Percentiles rank a stretch among this genome's conserved stretches.
phyloP scores from a whole-genome alignment of 1,140 invertebrate genomes.

The Hormaphis cornu region DNA sequence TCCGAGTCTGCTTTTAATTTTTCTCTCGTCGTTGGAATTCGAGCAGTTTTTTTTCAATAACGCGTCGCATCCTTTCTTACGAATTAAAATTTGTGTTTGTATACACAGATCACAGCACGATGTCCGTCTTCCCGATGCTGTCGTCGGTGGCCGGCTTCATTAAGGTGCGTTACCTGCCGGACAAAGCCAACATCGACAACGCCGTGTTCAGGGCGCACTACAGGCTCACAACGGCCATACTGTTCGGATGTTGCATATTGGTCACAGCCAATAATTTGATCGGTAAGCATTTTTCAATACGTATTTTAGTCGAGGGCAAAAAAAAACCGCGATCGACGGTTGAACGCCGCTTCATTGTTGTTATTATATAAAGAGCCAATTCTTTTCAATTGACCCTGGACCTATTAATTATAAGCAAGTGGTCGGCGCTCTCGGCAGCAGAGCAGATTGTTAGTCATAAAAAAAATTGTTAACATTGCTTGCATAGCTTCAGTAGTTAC shows the following conservation, averaged over 20 bases:
- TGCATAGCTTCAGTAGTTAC: not conserved
- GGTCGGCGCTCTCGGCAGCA: not conserved
- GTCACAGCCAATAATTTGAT: conserved; percentile 81
- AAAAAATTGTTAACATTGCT: not conserved
- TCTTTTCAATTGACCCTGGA: conserved; percentile 31
- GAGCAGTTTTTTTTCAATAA: no score
- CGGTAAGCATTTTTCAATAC: conserved; percentile 50
- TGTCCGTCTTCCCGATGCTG: conserved; percentile 71
- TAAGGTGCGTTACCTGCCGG: conserved; percentile 73
- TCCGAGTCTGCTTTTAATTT: no score
- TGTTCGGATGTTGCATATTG: conserved; percentile 77
- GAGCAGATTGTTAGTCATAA: conserved; percentile 9
- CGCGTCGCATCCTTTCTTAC: not conserved
- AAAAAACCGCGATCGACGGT: not conserved
- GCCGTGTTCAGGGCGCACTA: conserved; percentile 84
- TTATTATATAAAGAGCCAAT: conserved; percentile 24
- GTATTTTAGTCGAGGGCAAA: not conserved
- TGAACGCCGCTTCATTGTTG: conserved; percentile 29
- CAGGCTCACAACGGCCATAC: conserved; percentile 73
- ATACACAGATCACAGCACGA: conserved; percentile 40
- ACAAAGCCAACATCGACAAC: conserved; percentile 81
- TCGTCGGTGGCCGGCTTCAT: conserved; percentile 75
- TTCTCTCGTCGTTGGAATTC: no score
- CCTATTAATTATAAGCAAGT: conserved; percentile 19
- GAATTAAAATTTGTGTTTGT: not conserved